Conservation (phyloP, 2,113 vertebrate species). For the Procavia capensis region DNA sequence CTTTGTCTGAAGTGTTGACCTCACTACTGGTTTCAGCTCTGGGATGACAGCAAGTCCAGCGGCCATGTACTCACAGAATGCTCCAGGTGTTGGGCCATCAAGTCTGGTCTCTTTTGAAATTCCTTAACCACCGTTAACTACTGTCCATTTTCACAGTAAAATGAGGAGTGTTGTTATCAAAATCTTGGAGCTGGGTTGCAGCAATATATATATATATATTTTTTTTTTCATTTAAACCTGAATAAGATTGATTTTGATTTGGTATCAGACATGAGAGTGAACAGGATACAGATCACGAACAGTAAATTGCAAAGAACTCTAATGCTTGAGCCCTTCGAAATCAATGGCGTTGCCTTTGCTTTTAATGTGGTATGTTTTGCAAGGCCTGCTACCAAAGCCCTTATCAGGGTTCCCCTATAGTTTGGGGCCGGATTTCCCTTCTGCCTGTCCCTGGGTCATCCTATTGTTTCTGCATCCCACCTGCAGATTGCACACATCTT, state of each 20-base stretch:
- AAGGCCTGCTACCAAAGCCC: conserved; percentile 22
- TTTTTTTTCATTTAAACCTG: not conserved
- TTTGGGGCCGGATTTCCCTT: conserved; percentile 70
- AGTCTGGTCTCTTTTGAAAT: conserved; percentile 20
- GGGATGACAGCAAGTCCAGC: too few relatives aligned
- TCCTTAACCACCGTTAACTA: not conserved
- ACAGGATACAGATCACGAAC: not conserved
- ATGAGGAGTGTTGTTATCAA: not conserved
- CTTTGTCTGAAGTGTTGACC: too few relatives aligned
- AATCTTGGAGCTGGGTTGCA: not conserved
- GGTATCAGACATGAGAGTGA: not conserved
- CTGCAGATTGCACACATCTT: conserved; percentile 83
- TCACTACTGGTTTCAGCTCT: too few relatives aligned
- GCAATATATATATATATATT: not conserved
- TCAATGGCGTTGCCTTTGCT: conserved; percentile 6
- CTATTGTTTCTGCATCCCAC: conserved; percentile 84
- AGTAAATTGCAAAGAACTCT: not conserved
- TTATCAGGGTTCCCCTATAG: not conserved
- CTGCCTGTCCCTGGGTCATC: conserved; percentile 54
- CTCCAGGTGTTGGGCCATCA: too few relatives aligned
- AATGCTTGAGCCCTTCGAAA: not conserved
- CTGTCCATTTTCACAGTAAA: conserved; percentile 43
- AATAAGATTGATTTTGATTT: not conserved
- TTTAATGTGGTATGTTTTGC: not conserved
- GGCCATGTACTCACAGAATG: too few relatives aligned